Evolutionary conservation across 2,797 vertebrate species (phyloP), one percentile per base, ranked within the genome.

Genomic region (Orestias chungarensis): DNA sequence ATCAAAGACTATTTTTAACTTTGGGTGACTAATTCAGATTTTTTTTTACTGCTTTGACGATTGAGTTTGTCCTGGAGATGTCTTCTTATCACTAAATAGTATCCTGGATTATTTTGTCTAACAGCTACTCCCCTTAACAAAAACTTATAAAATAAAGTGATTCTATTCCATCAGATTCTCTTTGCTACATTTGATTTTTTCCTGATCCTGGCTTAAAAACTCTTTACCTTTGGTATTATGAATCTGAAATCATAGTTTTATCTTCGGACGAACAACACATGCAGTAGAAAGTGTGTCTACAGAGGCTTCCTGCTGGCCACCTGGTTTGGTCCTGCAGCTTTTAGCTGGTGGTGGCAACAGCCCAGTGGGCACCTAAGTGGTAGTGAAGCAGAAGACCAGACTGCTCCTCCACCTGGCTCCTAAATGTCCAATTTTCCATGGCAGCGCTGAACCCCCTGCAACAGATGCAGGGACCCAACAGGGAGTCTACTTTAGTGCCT

Each of bases 341-440:
- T 83, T 89, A 81, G 91, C 84, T 82, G 88, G 76, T 82, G 84
- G 87, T 92, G 91, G 91, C 88, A 55, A 20, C 66, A 42, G 78
- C 89, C 92, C 93, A 93, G 85, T 76, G 71, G 86, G 89, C 83
- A 84, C 86, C 87, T 89, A 88, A 86, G 90, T 82, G 66, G 73
- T 85, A 81, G 82, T 85, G 82, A 84, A 89, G 73, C 89, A 90
- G 87, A 86, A 83, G 87, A 88, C 81, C 86, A 81, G 76, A 77
- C 79, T 80, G 81, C 64, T 86, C 83, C 83, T 94, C 93, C 94
- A 92, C 91, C 94, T 94, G 93, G 90, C 91, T 90, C 86, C 87
- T 94, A 93, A 94, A 92, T 92, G 93, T 92, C 87, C 91, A 91
- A 93, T 93, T 93, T 93, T 93, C 91, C 82, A 79, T 89, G 87